Conservation (phyloP, 2,888 invertebrate species). For the Drosophila mercatorum region DNA sequence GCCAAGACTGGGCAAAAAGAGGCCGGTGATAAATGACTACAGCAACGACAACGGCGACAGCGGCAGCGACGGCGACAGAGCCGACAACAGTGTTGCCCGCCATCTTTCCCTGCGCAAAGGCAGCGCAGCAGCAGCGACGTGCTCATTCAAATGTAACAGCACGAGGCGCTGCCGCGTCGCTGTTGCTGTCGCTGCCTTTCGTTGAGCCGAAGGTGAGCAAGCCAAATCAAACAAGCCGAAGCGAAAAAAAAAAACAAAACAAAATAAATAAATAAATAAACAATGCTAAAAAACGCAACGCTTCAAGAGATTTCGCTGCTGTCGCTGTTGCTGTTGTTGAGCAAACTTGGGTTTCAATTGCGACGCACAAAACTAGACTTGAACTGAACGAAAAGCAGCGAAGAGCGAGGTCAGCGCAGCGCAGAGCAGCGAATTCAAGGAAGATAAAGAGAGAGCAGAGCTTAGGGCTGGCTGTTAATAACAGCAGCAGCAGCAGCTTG, state of each 20-base stretch:
- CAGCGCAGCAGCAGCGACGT: constrained; percentile 50
- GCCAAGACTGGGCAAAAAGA: constrained; percentile 43
- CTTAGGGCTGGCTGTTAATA: constrained; percentile 24
- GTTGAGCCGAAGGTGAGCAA: constrained; percentile 70
- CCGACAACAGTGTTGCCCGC: constrained; percentile 31
- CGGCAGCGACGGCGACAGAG: constrained; percentile 7
- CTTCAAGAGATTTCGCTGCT: constrained; percentile 70
- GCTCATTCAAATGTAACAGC: constrained; percentile 79
- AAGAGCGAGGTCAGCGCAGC: constrained; percentile 47
- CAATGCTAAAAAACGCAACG: constrained; percentile 56
- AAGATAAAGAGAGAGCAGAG: constrained; percentile 26
- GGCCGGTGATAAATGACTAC: constrained; percentile 65
- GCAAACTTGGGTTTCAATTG: constrained; percentile 68
- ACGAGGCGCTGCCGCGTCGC: constrained; percentile 52
- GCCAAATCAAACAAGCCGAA: constrained; percentile 74
- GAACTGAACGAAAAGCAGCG: constrained; percentile 40
- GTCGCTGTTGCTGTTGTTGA: constrained; percentile 40
- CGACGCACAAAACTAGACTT: constrained; percentile 58
- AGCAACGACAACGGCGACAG: constrained; percentile 18
- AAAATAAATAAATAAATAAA: constrained; percentile 22
- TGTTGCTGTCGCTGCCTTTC: constrained; percentile 41
- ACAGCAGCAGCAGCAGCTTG: background rate
- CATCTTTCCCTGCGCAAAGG: constrained; percentile 23
- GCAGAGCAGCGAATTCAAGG: constrained; percentile 14
- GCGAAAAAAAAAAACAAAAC: constrained; percentile 44